Percentiles rank a stretch among this genome's conserved stretches.
Evolutionary conservation across 1,140 invertebrate genomes (phyloP).

Genomic region (Heliconius congener): DNA sequence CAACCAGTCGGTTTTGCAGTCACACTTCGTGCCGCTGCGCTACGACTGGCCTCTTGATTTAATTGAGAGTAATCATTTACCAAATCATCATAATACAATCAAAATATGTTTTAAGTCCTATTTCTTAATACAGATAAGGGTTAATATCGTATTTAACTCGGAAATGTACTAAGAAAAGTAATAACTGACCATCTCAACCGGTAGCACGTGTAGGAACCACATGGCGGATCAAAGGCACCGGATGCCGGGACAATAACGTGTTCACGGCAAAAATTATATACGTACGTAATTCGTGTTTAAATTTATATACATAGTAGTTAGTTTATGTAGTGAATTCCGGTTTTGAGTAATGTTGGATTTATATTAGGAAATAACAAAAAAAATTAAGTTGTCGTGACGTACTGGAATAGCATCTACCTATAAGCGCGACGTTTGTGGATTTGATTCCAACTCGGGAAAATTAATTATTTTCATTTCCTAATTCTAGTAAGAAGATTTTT

Average conservation of each 20-base stretch:
- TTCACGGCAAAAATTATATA: constrained; percentile 26
- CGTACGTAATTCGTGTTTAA: neutral
- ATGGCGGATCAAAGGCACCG: constrained; percentile 48
- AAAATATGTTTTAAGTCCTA: neutral
- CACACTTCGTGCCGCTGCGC: too few species aligned
- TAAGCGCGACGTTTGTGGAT: too few species aligned
- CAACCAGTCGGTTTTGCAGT: too few species aligned
- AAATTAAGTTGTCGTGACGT: neutral
- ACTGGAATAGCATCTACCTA: too few species aligned
- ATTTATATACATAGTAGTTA: neutral
- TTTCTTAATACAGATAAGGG: neutral
- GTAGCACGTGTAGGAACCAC: constrained; percentile 46
- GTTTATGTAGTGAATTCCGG: neutral
- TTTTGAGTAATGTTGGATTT: neutral
- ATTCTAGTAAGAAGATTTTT: too few species aligned
- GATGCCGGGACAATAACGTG: constrained; percentile 36
- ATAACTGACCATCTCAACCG: constrained; percentile 45
- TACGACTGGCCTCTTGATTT: too few species aligned
- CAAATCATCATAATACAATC: neutral
- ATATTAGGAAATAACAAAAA: neutral
- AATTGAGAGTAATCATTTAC: too few species aligned
- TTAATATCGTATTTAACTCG: neutral
- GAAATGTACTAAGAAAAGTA: constrained; percentile 40
- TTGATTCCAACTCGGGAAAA: too few species aligned
- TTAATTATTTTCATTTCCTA: too few species aligned